Base-by-base conservation (phyloP, 2,113 vertebrate genomes). In the Peucedramus taeniatus region DNA sequence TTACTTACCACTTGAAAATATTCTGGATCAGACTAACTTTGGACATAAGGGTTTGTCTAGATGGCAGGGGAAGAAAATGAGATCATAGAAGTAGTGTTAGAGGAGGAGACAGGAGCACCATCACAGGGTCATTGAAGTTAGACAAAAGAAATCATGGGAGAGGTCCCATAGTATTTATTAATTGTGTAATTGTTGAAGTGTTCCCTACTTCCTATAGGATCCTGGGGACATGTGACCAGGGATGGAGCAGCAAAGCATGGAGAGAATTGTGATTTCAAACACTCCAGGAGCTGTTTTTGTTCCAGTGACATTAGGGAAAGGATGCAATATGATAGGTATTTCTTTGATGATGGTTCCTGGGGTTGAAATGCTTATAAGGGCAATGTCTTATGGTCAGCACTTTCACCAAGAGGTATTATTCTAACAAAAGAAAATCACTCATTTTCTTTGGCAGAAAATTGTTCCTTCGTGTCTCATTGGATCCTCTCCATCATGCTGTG, bases 381-480 rank as follows among this genome's bases (percentile, higher is more conserved):
- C 6, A 50, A 31, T 30, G 5, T 69, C 4, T 69, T 69, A 12
- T 37, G 15, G 17, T 72, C 44, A 51, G 19, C 47, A 44, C 11
- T 56, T 65, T 59, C 44, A 60, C 14, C 15, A 79, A 30, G 26
- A 78, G 3, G 0, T 37, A 37, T 68, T 65, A 49, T n/a, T 63
- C 10, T 63, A 83, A 51, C 11, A 3, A 80, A 71, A 68, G 24
- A 40, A 74, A 31, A 42, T 30, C 3, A 37, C 7, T 59, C 3
- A 3, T 71, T 71, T 45, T n/a, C 13, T 89, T 75, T 27, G 14
- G 4, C 37, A 80, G 15, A 68, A 91, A 70, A 54, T 24, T 11
- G 0, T 7, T 66, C 6, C 19, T 90, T 59, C 1, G 0, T 17
- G 10, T 56, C 22, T 27, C 7, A 35, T 13, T 1, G 0, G 14